Conservation (phyloP, 2,113 vertebrate genomes). For the Protobothrops mucrosquamatus region DNA sequence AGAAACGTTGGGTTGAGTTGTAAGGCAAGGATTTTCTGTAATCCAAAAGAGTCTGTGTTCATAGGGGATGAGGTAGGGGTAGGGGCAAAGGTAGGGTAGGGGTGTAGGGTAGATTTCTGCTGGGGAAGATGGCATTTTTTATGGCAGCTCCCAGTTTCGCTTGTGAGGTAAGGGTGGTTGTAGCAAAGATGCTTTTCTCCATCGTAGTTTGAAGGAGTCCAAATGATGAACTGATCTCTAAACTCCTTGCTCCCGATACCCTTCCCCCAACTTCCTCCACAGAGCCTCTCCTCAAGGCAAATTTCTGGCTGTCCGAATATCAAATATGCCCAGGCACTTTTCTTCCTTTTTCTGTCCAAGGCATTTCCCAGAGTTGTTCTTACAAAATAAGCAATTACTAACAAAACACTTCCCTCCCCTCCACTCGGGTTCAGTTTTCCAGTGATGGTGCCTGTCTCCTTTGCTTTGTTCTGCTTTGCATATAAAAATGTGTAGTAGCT, state of each 20-base stretch:
- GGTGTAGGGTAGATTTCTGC: not conserved
- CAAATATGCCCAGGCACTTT: slow-evolving; percentile 33
- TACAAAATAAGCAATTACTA: not conserved
- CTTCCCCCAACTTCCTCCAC: slow-evolving; percentile 60
- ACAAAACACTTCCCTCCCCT: not conserved
- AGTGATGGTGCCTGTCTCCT: not conserved
- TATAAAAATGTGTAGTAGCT: not conserved
- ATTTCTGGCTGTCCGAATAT: slow-evolving; percentile 45
- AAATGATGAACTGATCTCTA: slow-evolving; percentile 1
- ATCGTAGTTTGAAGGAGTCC: slow-evolving; percentile 48
- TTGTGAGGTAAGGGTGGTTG: not conserved
- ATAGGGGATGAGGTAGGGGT: not conserved
- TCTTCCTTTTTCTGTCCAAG: not conserved
- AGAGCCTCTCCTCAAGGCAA: slow-evolving; percentile 34
- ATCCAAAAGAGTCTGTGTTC: not conserved
- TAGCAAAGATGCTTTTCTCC: slow-evolving; percentile 37
- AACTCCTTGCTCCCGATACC: slow-evolving; percentile 13
- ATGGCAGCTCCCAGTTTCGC: not conserved
- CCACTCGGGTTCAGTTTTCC: not conserved
- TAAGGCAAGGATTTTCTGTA: not conserved
- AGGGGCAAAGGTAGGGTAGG: not conserved
- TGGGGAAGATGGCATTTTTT: slow-evolving; percentile 22
- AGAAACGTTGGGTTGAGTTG: not conserved
- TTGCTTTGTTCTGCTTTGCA: not conserved
- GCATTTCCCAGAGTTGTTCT: not conserved